A percentile compares a stretch with the other conserved stretches of the same genome.
Evolutionary conservation across 2,113 vertebrate genomes (phyloP).

Genomic region (Manacus vitellinus): DNA sequence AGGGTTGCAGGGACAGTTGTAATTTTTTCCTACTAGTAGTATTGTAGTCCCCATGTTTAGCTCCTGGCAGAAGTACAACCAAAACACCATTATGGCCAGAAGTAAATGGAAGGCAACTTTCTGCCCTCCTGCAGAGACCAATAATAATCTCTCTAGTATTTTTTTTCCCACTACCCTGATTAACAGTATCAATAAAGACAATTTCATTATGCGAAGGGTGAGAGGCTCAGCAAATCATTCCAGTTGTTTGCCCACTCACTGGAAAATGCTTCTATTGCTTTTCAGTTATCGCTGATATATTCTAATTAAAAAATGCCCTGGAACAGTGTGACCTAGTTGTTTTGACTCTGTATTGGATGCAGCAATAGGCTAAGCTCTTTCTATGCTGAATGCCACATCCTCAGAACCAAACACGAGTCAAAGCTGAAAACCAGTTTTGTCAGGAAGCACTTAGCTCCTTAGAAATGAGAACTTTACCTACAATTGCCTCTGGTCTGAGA

Average conservation of each 20-base stretch:
- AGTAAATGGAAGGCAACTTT: not conserved
- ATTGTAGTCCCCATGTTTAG: not conserved
- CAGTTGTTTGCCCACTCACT: not conserved
- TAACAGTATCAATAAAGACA: slow-evolving; percentile 49
- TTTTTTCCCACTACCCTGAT: slow-evolving; percentile 3
- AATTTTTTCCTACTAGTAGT: not conserved
- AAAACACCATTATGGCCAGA: not conserved
- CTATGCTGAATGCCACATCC: not conserved
- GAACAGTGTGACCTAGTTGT: not conserved
- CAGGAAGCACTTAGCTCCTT: not conserved
- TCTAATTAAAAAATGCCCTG: not conserved
- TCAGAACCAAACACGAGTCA: not conserved
- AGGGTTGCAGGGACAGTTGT: not conserved
- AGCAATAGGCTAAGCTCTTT: not conserved
- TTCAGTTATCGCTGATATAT: not conserved
- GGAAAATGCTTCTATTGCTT: not conserved
- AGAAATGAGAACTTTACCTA: not conserved
- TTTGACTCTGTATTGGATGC: not conserved
- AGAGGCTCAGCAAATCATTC: slow-evolving; percentile 3
- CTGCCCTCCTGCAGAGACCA: not conserved
- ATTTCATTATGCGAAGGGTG: not conserved
- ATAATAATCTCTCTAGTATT: not conserved
- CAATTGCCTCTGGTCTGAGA: not conserved
- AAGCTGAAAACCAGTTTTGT: not conserved
- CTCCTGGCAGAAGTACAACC: not conserved